A percentile compares a stretch with the other conserved stretches of the same genome.
Conservation (phyloP, 2,888 invertebrate genomes). For the Dynastes maya region DNA sequence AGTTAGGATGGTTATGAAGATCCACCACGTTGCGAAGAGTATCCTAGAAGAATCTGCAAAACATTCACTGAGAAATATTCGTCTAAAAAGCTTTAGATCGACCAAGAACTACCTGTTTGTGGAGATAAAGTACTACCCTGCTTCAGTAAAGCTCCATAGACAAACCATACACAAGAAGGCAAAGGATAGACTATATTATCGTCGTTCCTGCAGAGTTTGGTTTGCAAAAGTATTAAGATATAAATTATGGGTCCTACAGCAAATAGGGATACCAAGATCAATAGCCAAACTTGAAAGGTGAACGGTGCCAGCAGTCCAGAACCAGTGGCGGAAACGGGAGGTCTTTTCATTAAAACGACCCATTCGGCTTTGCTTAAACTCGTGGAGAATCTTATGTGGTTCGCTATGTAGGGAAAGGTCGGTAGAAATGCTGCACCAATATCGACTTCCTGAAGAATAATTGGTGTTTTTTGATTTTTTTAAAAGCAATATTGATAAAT, state of each 20-base stretch:
- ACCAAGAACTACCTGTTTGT: slow-evolving; percentile 76
- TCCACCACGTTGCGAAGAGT: slow-evolving; percentile 93
- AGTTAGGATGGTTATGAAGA: slow-evolving; percentile 89
- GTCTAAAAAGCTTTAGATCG: background rate
- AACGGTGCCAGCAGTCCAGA: slow-evolving; percentile 89
- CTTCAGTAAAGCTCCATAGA: slow-evolving; percentile 89
- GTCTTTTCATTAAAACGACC: slow-evolving; percentile 86
- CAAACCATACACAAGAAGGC: slow-evolving; percentile 87
- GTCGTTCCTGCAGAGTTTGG: slow-evolving; percentile 76
- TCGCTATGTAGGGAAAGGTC: slow-evolving; percentile 74
- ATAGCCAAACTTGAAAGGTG: slow-evolving; percentile 74
- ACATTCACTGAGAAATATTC: background rate
- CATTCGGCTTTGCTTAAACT: slow-evolving; percentile 83
- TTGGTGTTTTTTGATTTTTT: background rate
- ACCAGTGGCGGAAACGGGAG: slow-evolving; percentile 86
- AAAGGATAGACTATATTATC: slow-evolving; percentile 75
- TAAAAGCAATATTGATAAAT: too few species aligned
- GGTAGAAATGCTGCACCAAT: slow-evolving; percentile 87
- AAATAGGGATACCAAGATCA: slow-evolving; percentile 81
- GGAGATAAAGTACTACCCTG: slow-evolving; percentile 90
- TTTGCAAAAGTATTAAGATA: slow-evolving; percentile 77
- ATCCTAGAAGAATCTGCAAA: slow-evolving; percentile 85
- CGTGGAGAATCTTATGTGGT: slow-evolving; percentile 75
- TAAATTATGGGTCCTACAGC: slow-evolving; percentile 87
- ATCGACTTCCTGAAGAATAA: slow-evolving; percentile 78